Percentiles rank a stretch among this genome's conserved stretches.
phyloP scores from a whole-genome alignment of 2,888 invertebrate species.

The Eudasyphora cyanicolor region DNA sequence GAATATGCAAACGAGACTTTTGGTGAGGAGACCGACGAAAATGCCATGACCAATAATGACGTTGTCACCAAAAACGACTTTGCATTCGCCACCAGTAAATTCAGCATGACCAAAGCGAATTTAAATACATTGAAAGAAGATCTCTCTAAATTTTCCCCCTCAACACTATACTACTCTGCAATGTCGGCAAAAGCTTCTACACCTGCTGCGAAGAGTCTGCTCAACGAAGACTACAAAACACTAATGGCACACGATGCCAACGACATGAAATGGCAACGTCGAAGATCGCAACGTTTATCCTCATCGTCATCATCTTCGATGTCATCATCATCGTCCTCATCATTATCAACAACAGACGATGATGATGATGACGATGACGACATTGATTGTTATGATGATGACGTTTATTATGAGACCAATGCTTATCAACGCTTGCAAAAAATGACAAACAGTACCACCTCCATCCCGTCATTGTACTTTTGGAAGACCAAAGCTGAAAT shows the following conservation, averaged over 20 bases:
- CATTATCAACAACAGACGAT: conserved; percentile 5
- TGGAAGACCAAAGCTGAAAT: conserved; percentile 63
- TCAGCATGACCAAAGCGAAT: not conserved
- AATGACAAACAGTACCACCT: not conserved
- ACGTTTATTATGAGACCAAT: not conserved
- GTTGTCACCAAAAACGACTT: too few species aligned
- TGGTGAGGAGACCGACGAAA: too few species aligned
- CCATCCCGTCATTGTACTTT: not conserved
- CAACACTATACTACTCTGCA: not conserved
- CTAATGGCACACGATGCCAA: conserved; percentile 1
- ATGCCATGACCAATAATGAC: too few species aligned
- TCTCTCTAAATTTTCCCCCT: not conserved
- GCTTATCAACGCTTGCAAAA: not conserved
- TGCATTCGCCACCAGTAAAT: not conserved
- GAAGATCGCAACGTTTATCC: conserved; percentile 13
- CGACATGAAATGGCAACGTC: conserved; percentile 20
- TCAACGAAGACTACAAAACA: not conserved
- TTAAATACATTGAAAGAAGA: not conserved
- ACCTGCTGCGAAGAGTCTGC: conserved; percentile 48
- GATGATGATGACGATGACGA: conserved; percentile 4
- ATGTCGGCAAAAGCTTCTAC: not conserved
- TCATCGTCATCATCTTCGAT: conserved; percentile 8
- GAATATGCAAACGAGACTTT: not conserved
- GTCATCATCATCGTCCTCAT: conserved; percentile 34
- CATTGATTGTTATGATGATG: not conserved